Evolutionary conservation across 2,888 invertebrate genomes (phyloP), one percentile per base, ranked within the genome.

Genomic region (Hyposoter didymator): DNA sequence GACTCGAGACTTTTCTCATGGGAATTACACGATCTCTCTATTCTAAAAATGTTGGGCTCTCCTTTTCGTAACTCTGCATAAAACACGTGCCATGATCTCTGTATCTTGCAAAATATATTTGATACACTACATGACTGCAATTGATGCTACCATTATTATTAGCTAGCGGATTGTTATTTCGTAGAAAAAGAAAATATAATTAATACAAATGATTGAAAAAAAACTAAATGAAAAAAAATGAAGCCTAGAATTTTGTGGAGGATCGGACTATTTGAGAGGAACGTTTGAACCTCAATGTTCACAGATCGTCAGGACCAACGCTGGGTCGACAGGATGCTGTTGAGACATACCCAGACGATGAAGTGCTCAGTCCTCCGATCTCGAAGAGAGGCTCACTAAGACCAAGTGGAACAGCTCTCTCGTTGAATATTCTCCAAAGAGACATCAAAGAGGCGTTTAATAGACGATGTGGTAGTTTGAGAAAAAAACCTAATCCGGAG

Each of bases 271-370:
- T 52, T 17, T 19, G 59, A 47, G 32, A 67, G 32, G 64, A 80
- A 80, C 47, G 43, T 22, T 66, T 35, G 64, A 67, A 62, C 59
- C 43, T 47, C 0, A 62, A 86, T 80, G 89, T 84, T 90, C 90
- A 32, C 91, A 94, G 88, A 90, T 93, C 88, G 88, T 91, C 90
- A 86, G 92, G 90, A 81, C 92, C 91, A 72, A 93, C 91, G 69
- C 87, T 94, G 86, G 94, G 93, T 69, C 92, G 94, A 55, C 94
- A 94, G 85, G 93, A 94, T 78, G 94, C 94, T 39, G 93, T 94
- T 75, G 94, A 94, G 83, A 90, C 90, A n/a, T 91, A 92, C 83
- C 88, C 89, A 66, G 94, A 93, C 82, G 94, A 94, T 75, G 94
- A 93, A 67, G 90, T 90, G 35, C 87, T 91, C 52, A 92, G 92